These are phyloP conservation scores for Malacoraja senta DNA, from an alignment of 2,797 vertebrate species.

Conservation along the genomic window DNA sequence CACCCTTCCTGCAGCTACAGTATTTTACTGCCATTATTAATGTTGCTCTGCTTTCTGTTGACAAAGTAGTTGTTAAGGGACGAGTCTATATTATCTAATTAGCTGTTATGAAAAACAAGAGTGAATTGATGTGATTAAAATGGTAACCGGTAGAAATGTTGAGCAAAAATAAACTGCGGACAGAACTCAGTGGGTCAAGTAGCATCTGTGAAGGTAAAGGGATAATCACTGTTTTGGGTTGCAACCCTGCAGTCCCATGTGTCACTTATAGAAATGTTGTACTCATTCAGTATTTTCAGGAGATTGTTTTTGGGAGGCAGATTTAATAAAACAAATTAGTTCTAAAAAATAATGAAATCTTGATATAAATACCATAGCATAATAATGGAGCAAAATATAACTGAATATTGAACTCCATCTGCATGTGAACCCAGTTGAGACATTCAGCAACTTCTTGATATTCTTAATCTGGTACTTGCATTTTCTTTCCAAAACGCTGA, in stretches of 20 bases:
- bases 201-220: no score
- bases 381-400: background rate
- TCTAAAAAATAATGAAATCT: background rate
- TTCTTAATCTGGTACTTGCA: background rate
- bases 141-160: background rate
- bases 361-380: background rate
- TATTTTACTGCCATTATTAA: background rate
- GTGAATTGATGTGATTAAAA: background rate
- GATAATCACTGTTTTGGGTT: no score
- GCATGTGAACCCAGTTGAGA: background rate
- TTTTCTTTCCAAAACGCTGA: background rate
- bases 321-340: background rate
- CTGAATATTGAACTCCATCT: background rate
- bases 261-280: no score
- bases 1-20: background rate
- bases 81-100: background rate
- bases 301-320: background rate
- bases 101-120: background rate
- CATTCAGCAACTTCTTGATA: background rate
- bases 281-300: background rate
- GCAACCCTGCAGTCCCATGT: no score
- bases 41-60: background rate
- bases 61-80: background rate
- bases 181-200: no score
- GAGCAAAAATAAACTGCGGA: no score